Conservation (phyloP, 2,888 invertebrate species). For the Scaptomyza reducta region DNA sequence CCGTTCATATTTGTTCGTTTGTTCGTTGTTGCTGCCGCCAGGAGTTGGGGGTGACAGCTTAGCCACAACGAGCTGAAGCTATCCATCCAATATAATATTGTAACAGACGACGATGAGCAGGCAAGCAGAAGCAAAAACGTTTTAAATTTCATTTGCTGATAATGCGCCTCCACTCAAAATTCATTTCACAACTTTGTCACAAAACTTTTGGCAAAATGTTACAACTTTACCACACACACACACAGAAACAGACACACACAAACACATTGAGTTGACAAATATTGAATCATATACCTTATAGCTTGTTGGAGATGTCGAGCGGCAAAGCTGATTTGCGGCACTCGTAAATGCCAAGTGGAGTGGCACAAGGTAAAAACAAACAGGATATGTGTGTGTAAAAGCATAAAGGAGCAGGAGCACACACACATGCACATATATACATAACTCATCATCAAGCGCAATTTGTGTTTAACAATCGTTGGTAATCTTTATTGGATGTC, state of each 20-base stretch:
- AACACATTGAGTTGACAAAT: constrained; percentile 35
- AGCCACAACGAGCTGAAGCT: constrained; percentile 25
- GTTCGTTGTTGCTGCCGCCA: not conserved
- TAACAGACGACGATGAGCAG: constrained; percentile 5
- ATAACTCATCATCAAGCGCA: constrained; percentile 74
- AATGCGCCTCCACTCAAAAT: constrained; percentile 59
- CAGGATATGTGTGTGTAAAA: constrained; percentile 1
- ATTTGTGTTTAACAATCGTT: constrained; percentile 77
- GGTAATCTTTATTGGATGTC: constrained; percentile 77
- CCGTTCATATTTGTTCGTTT: constrained; percentile 24
- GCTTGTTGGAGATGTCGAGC: constrained; percentile 43
- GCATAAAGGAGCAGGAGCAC: not conserved
- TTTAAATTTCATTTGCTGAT: constrained; percentile 73
- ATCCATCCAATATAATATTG: constrained; percentile 29
- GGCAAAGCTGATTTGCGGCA: constrained; percentile 62
- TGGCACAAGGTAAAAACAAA: constrained; percentile 5
- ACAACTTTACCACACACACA: constrained; percentile 26
- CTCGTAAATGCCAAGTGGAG: constrained; percentile 39
- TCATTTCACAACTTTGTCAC: constrained; percentile 64
- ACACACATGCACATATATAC: constrained; percentile 35
- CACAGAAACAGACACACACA: constrained; percentile 8
- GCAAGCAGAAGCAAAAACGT: constrained; percentile 39
- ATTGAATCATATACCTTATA: constrained; percentile 55
- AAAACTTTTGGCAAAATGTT: constrained; percentile 36
- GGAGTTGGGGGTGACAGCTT: not conserved